Conservation (phyloP, 2,797 vertebrate genomes). For the Urophycis tenuis region DNA sequence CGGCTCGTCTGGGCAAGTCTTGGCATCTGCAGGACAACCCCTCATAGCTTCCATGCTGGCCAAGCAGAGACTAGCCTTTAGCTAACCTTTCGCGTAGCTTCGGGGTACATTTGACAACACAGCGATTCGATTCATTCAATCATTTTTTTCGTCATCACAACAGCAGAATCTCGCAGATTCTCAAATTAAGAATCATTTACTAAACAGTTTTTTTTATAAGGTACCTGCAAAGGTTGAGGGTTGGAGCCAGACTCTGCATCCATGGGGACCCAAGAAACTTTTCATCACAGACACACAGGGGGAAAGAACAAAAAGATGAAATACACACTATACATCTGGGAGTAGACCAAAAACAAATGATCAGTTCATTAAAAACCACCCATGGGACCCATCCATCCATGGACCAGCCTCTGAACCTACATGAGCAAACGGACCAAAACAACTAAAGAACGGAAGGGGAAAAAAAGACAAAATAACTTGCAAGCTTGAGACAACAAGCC, state of each 20-base stretch:
- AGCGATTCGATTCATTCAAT: too few species aligned
- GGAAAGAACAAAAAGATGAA: neutral
- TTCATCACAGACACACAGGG: slow-evolving; percentile 15
- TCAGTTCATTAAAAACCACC: neutral
- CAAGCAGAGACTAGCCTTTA: too few species aligned
- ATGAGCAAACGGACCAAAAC: neutral
- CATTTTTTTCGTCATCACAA: too few species aligned
- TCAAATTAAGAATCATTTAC: neutral
- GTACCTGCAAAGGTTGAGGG: slow-evolving; percentile 51
- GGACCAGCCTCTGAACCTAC: neutral
- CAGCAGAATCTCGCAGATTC: neutral
- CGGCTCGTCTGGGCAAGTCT: too few species aligned
- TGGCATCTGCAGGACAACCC: too few species aligned
- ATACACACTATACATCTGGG: neutral
- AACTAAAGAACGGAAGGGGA: neutral
- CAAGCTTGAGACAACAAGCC: slow-evolving; percentile 42
- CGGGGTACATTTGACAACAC: too few species aligned
- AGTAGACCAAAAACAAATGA: neutral
- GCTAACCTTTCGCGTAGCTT: too few species aligned
- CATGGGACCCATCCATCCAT: neutral
- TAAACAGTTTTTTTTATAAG: neutral
- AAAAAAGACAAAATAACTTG: slow-evolving; percentile 1
- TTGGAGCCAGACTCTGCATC: slow-evolving; percentile 35
- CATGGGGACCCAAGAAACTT: slow-evolving; percentile 33
- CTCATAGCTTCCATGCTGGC: too few species aligned